A percentile compares a stretch with the other conserved stretches of the same genome.
phyloP scores from a whole-genome alignment of 1,140 invertebrate species.

The Piezodorus guildinii region DNA sequence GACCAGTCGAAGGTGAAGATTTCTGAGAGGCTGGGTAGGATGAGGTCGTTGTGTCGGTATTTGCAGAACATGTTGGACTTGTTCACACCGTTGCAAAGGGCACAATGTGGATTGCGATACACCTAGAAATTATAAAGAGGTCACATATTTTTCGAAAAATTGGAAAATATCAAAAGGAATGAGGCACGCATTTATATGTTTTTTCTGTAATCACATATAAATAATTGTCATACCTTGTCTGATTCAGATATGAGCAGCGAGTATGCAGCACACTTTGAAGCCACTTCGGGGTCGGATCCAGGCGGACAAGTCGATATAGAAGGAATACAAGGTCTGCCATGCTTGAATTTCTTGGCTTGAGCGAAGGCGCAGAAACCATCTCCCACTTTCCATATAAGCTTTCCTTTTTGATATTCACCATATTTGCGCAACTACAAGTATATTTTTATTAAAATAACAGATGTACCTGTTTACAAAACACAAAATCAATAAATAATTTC shows the following conservation, averaged over 20 bases:
- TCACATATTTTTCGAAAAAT: no score
- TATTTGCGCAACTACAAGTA: neutral
- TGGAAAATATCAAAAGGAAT: no score
- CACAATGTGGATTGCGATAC: constrained; percentile 36
- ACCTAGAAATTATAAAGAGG: constrained; percentile 8
- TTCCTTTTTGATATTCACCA: neutral
- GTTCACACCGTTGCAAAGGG: constrained; percentile 30
- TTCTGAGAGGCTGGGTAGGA: neutral
- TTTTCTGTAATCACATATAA: neutral
- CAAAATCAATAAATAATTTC: no score
- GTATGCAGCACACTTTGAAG: neutral
- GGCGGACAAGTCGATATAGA: neutral
- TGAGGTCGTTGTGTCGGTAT: neutral
- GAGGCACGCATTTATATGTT: no score
- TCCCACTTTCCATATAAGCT: neutral
- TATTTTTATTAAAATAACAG: no score
- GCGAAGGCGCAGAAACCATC: no score
- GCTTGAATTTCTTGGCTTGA: no score
- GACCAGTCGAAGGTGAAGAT: constrained; percentile 15
- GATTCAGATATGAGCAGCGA: neutral
- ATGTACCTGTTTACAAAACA: no score
- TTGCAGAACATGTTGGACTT: neutral
- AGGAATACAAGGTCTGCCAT: neutral
- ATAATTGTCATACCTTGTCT: neutral
- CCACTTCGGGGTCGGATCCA: neutral